Evolutionary conservation across 2,797 vertebrate species (phyloP).

Genomic region (Gymnopithys bicolor): DNA sequence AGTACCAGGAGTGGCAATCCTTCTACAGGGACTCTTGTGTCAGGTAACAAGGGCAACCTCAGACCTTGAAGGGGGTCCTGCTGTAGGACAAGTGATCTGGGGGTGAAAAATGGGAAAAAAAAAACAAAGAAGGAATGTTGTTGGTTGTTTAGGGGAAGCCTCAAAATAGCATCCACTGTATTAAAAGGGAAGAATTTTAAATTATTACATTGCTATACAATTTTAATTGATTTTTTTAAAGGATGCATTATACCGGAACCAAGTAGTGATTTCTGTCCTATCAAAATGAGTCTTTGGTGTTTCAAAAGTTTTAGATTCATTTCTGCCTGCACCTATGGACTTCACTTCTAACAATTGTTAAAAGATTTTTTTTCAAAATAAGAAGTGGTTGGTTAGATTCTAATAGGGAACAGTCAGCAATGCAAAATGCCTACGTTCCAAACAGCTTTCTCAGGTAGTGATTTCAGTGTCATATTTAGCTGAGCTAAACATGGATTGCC

Average conservation of each 20-base stretch:
- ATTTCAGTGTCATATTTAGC: not conserved
- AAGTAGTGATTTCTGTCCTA: not conserved
- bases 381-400: not conserved
- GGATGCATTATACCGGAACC: not conserved
- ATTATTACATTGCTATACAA: not conserved
- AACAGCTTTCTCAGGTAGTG: not conserved
- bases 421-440: not conserved
- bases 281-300: not conserved
- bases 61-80: not conserved
- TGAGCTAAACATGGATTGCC: not conserved
- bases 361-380: not conserved
- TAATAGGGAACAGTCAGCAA: not conserved
- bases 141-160: not conserved
- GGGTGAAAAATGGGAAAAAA: not conserved
- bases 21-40: not conserved
- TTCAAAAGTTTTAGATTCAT: rapidly evolving
- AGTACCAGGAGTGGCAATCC: not conserved
- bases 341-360: not conserved
- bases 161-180: not conserved
- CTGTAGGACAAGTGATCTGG: not conserved
- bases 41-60: not conserved
- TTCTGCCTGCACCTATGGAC: not conserved
- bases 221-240: not conserved
- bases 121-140: not conserved
- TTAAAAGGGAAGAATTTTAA: not conserved